Percentiles rank a stretch among this genome's conserved stretches.
phyloP scores from a whole-genome alignment of 1,140 invertebrate species.

The Coenobita brevimanus region DNA sequence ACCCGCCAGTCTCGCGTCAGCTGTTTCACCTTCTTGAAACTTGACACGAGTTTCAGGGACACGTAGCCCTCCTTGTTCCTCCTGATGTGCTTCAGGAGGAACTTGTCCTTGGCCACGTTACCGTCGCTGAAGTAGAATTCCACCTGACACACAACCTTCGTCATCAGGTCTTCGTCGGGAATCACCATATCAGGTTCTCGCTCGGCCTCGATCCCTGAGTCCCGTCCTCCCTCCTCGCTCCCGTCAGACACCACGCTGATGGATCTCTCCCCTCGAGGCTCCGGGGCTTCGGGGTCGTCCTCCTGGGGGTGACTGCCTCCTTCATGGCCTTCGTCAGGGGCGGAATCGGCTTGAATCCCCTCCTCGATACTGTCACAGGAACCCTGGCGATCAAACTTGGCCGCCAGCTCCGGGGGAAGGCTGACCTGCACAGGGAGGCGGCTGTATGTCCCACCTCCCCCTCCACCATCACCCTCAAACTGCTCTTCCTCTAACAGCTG shows the following conservation, averaged over 20 bases:
- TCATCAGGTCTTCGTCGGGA: slow-evolving; percentile 69
- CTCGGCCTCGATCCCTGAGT: slow-evolving; percentile 70
- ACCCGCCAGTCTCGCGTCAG: slow-evolving; percentile 94
- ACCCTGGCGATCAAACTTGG: slow-evolving; percentile 53
- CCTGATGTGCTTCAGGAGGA: slow-evolving; percentile 93
- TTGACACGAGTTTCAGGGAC: slow-evolving; percentile 93
- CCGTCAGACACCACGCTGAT: slow-evolving; percentile 63
- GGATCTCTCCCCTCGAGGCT: slow-evolving; percentile 53
- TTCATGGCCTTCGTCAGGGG: slow-evolving; percentile 35
- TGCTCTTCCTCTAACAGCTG: neutral
- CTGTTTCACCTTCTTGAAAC: slow-evolving; percentile 93
- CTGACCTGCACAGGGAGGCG: slow-evolving; percentile 48
- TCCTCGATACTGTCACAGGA: slow-evolving; percentile 52
- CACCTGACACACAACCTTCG: slow-evolving; percentile 84
- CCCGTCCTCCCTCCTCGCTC: slow-evolving; percentile 67
- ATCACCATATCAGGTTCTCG: slow-evolving; percentile 70
- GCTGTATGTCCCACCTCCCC: neutral
- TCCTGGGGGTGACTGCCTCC: neutral
- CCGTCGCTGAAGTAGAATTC: slow-evolving; percentile 96
- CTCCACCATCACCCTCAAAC: neutral
- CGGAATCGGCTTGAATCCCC: slow-evolving; percentile 46
- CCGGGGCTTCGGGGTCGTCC: slow-evolving; percentile 28
- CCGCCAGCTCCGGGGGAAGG: slow-evolving; percentile 51
- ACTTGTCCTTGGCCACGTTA: slow-evolving; percentile 95
- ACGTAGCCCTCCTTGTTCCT: slow-evolving; percentile 96